Conservation (phyloP, 1,140 invertebrate species). For the Leucophenga varia region DNA sequence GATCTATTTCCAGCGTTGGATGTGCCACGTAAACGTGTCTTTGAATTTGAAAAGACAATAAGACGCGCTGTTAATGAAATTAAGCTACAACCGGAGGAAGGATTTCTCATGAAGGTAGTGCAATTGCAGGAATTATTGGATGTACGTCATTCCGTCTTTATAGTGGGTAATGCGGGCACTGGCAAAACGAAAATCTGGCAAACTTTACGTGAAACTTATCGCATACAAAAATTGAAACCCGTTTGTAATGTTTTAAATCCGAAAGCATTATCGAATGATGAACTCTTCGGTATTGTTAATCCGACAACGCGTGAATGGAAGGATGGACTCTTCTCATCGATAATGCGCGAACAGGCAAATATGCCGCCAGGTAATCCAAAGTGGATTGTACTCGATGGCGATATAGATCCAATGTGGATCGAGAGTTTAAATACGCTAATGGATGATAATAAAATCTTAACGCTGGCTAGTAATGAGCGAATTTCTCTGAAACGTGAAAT, state of each 20-base stretch:
- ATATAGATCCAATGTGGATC: conserved; percentile 98
- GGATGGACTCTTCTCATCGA: conserved; percentile 89
- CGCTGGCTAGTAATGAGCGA: conserved; percentile 90
- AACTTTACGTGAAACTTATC: conserved; percentile 75
- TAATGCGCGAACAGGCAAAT: conserved; percentile 92
- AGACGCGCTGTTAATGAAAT: conserved; percentile 72
- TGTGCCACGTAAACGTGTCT: conserved; percentile 73
- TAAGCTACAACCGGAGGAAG: conserved; percentile 82
- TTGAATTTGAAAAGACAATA: conserved; percentile 76
- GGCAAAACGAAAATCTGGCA: conserved; percentile 89
- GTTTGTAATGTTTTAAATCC: conserved; percentile 89
- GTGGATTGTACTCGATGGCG: conserved; percentile 95
- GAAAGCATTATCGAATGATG: conserved; percentile 94
- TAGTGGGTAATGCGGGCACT: conserved; percentile 81
- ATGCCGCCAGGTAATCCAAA: conserved; percentile 73
- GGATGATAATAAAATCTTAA: conserved; percentile 87
- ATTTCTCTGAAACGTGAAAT: conserved; percentile 89
- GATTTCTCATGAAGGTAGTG: conserved; percentile 78
- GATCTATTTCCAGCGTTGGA: conserved; percentile 82
- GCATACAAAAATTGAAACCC: conserved; percentile 77
- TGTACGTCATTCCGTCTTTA: conserved; percentile 87
- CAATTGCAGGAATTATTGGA: conserved; percentile 84
- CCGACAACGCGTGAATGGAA: conserved; percentile 95
- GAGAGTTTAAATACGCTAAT: conserved; percentile 88
- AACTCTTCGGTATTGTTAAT: conserved; percentile 94